Base-by-base conservation (phyloP, 2,113 vertebrate species). In the Bos indicus region DNA sequence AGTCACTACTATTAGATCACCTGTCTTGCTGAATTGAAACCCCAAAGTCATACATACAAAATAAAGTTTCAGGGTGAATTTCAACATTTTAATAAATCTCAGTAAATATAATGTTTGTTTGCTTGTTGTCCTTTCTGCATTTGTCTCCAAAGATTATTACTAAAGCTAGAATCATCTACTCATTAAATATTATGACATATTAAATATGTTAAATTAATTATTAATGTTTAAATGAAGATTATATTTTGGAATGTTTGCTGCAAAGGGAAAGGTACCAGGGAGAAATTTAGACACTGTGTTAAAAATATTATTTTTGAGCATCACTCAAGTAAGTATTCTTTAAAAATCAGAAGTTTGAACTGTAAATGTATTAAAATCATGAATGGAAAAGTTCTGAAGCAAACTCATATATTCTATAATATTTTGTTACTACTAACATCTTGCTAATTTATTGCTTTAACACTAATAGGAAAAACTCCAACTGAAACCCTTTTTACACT, bases 141-240 rank as follows among this genome's bases (percentile, higher is more conserved):
- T 97, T 60, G 91, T 93, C 51, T 89, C 36, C 56, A 89, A 90
- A 96, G 28, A 2, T 17, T 93, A 85, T 91, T 95, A 82, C 48
- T 87, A 91, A 95, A 88, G 54, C 54, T 51, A 84, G 11, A 74
- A 17, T 87, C 88, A 43, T 89, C 46, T 93, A 59, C 14, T 86
- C 10, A 90, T 82, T 74, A 64, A 52, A 16, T 67, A 33, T 36
- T 30, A 92, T 64, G 28, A 84, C 28, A 95, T 83, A 95, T 81
- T 64, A 7, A 78, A 2, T 96, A 87, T 74, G 81, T 87, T 40
- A 90, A 94, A 91, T 91, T 88, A 89, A 62, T 97, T 93, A 91
- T 91, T 92, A 74, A 43, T 90, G 28, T 82, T 95, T 88, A 93
- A 78, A 81, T 89, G 11, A 28, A 93, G 52, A 60, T 33, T 87